Evolutionary conservation across 2,797 vertebrate species (phyloP).

Genomic region (Pogonophryne albipinna): DNA sequence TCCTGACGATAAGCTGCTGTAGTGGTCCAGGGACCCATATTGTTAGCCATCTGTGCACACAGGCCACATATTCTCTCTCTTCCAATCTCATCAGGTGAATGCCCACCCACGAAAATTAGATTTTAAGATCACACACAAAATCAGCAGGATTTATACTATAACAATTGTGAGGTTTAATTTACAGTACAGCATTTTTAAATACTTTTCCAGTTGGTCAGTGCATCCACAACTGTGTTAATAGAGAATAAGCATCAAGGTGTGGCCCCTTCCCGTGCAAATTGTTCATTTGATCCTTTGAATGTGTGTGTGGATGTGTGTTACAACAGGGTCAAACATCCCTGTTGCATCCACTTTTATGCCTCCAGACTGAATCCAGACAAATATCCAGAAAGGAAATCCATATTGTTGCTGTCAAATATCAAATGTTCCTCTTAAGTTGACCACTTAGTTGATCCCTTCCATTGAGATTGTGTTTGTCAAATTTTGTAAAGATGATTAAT

Average conservation of each 20-base stretch:
- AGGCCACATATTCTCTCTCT: slow-evolving; percentile 29
- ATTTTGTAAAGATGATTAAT: background rate
- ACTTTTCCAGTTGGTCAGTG: slow-evolving; percentile 15
- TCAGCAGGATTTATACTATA: background rate
- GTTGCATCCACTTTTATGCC: slow-evolving; percentile 39
- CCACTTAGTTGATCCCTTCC: background rate
- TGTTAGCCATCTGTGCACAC: slow-evolving; percentile 82
- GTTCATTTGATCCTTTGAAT: slow-evolving; percentile 39
- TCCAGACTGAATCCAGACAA: background rate
- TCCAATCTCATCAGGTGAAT: slow-evolving; percentile 39
- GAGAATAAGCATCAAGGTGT: slow-evolving; percentile 45
- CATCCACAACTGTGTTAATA: background rate
- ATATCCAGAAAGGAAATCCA: background rate
- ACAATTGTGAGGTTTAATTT: background rate
- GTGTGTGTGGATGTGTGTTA: slow-evolving; percentile 12
- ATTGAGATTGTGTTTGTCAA: background rate
- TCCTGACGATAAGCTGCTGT: slow-evolving; percentile 71
- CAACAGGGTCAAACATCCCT: slow-evolving; percentile 1
- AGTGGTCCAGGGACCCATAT: slow-evolving; percentile 78
- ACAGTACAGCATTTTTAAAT: background rate
- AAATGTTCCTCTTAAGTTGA: background rate
- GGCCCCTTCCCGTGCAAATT: slow-evolving; percentile 33
- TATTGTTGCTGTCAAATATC: slow-evolving; percentile 13
- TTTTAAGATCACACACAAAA: background rate
- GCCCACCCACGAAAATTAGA: background rate